Evolutionary conservation across 2,888 invertebrate genomes (phyloP), one percentile per base, ranked within the genome.

Genomic region (Desoria tigrina): DNA sequence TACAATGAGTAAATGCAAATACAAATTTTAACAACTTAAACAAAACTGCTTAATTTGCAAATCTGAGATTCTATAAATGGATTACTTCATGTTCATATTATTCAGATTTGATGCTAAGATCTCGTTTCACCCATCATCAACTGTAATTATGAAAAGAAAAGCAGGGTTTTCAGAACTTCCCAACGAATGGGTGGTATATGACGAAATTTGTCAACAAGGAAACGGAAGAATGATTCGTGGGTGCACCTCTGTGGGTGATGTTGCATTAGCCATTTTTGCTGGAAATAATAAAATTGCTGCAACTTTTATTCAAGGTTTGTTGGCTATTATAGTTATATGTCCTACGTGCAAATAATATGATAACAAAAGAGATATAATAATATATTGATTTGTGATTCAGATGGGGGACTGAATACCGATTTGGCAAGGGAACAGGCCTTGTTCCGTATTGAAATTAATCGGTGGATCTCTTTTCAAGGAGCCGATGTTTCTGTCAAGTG

Each of bases 101-200:
- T 7, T 16, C 18, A n/a, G 71, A 18, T 65, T 49, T 51, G 86
- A 86, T 77, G 83, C 82, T 45, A 85, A 84, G 76, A 85, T 88
- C 0, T 79, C 81, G 18, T 82, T 93, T 82, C 80, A 89, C 82
- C 80, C 82, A 77, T 80, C 86, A 68, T 86, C 87, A 68, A 81
- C 87, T 71, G 78, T 90, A 77, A 77, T 85, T 2, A 39, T 58
- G 4, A 71, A 54, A 24, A 61, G 50, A 49, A 59, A 65, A 18
- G 39, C 28, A 11, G 60, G n/a, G 9, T n/a, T 51, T 77, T 78
- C 49, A 3, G 54, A 53, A 11, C 78, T 90, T 57, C 87, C 89
- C 0, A 86, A 88, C 14, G 89, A 92, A 77, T 96, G 94, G 94
- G 81, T 94, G 18, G 83, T 92, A 14, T 96, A 88, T 78, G 92